phyloP scores from a whole-genome alignment of 2,113 vertebrate species.

The Ia io region DNA sequence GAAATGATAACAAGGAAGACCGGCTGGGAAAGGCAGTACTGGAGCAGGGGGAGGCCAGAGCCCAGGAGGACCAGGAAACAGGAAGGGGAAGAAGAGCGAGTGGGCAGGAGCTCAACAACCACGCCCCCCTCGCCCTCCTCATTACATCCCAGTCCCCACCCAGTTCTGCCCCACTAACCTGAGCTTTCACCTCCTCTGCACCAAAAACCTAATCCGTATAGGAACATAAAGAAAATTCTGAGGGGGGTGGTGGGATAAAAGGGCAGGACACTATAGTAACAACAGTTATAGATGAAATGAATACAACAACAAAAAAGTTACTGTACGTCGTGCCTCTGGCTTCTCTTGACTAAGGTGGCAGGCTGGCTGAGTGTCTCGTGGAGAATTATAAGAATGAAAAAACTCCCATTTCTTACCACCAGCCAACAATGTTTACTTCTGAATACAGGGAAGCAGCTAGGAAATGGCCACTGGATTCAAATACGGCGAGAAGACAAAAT shows the following conservation, averaged over 20 bases:
- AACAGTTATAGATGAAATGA: not conserved
- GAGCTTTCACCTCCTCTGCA: not conserved
- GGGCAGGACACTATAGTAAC: not conserved
- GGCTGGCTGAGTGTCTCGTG: not conserved
- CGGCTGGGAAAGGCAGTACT: not conserved
- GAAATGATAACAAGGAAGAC: not conserved
- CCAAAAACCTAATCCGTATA: not conserved
- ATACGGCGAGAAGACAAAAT: not conserved
- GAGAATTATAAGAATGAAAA: not conserved
- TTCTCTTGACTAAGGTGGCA: not conserved
- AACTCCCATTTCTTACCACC: not conserved
- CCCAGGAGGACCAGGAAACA: not conserved
- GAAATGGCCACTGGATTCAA: not conserved
- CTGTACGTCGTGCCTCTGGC: accelerated
- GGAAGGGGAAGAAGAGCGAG: not conserved
- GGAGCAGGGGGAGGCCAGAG: not conserved
- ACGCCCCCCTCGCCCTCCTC: not conserved
- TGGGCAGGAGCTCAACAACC: not conserved
- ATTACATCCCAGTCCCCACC: not conserved
- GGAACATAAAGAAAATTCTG: not conserved
- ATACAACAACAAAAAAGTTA: not conserved
- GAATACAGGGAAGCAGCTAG: not conserved
- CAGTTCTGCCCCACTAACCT: too few relatives aligned
- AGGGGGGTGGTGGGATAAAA: too few relatives aligned
- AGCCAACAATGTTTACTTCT: not conserved